Base-by-base conservation (phyloP, 2,888 invertebrate species). In the Melieria crassipennis region DNA sequence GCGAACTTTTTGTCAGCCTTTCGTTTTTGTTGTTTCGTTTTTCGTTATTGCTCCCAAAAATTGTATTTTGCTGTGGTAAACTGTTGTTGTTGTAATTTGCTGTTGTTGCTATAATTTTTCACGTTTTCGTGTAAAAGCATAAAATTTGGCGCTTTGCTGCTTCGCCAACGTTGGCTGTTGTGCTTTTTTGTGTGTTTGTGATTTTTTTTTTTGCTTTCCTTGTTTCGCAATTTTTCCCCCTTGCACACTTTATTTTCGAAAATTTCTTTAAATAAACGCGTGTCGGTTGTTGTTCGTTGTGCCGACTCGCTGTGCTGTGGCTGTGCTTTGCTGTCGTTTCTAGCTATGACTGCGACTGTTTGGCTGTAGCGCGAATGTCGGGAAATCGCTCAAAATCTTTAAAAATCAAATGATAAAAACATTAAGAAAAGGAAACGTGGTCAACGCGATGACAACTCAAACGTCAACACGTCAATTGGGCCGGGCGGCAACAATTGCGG, bases 161-260 rank as follows among this genome's bases (percentile, higher is more conserved):
- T 55, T 55, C 10, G 58, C 10, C n/a, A 58, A 60, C 4, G 16
- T 60, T 10, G 16, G 11, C n/a, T 10, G 16, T 30, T 16, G 9
- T 64, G 64, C 45, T 64, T 47, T 48, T 50, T 16, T 13, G 5
- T 64, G 42, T 64, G 7, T 43, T 43, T 62, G 6, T 62, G n/a
- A 48, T 7, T 57, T 46, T 46, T 11, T 62, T 62, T 46, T 46
- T 62, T n/a, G 11, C 10, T 7, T 58, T 58, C 42, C 10, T 50
- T 50, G 52, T 50, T 30, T 30, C 55, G 52, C 62, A 67, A 48
- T 47, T 67, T 50, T 67, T 50, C 47, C 46, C 13, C 42, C 52
- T 50, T 63, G 68, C 46, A 67, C 62, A 71, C 60, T 69, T 65
- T 69, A 69, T 69, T 72, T 69, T 47, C 16, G 61, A 72, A 61